Evolutionary conservation across 2,888 invertebrate species (phyloP).

Genomic region (Epinotia demarniana): DNA sequence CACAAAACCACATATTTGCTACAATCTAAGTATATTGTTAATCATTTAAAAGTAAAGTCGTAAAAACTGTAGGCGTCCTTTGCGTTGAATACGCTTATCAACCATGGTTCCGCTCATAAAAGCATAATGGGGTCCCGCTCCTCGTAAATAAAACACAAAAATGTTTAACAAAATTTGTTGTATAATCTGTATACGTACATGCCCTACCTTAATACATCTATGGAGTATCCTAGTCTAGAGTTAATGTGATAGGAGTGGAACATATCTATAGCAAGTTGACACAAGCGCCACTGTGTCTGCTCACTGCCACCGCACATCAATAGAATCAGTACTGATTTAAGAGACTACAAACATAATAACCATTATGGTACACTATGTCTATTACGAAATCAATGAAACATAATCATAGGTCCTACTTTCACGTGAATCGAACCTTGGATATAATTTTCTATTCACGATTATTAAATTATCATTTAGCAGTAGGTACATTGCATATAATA

Average conservation of each 20-base stretch:
- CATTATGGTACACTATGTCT: too few species aligned
- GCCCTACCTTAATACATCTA: not conserved
- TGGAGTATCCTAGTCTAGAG: not conserved
- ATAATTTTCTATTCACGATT: not conserved
- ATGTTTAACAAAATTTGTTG: not conserved
- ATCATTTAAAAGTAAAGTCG: too few species aligned
- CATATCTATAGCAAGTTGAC: not conserved
- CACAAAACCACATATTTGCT: too few species aligned
- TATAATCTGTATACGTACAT: constrained; percentile 3
- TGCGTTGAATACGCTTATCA: not conserved
- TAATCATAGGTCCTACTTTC: not conserved
- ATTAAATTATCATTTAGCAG: not conserved
- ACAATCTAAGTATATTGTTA: too few species aligned
- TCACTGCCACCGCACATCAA: not conserved
- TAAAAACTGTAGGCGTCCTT: not conserved
- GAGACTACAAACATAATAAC: too few species aligned
- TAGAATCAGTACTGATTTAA: not conserved
- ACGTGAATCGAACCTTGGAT: not conserved
- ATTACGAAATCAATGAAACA: not conserved
- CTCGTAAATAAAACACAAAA: constrained; percentile 2
- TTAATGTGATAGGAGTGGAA: not conserved
- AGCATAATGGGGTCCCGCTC: not conserved
- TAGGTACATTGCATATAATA: too few species aligned
- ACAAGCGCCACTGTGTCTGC: not conserved
- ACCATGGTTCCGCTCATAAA: not conserved